Evolutionary conservation across 2,113 vertebrate genomes (phyloP).

Genomic region (Campylomormyrus tamandua): DNA sequence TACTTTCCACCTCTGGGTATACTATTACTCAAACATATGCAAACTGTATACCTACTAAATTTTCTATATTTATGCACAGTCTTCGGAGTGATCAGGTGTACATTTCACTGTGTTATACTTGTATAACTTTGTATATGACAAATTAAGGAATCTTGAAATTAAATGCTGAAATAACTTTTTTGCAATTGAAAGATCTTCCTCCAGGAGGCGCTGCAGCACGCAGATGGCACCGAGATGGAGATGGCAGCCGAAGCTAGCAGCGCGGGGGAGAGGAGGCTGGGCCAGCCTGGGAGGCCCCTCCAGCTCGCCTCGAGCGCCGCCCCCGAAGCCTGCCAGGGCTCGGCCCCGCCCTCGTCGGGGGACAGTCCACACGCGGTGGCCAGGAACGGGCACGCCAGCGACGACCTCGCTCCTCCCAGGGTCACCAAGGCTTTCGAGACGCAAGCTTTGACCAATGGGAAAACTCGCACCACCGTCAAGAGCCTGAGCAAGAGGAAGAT

Average conservation of each 20-base stretch:
- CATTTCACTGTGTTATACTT: background rate
- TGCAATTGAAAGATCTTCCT: conserved; percentile 59
- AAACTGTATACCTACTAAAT: background rate
- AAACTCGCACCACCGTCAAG: conserved; percentile 84
- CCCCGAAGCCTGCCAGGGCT: conserved; percentile 61
- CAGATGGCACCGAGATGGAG: conserved; percentile 81
- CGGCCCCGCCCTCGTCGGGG: conserved; percentile 55
- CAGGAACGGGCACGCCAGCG: conserved; percentile 78
- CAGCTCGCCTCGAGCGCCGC: conserved; percentile 63
- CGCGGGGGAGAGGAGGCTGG: conserved; percentile 71
- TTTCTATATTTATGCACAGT: background rate
- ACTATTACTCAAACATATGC: background rate
- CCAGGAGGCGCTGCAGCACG: conserved; percentile 76
- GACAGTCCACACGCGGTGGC: conserved; percentile 68
- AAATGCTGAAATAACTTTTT: background rate
- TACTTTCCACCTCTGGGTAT: too few relatives aligned
- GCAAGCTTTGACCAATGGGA: conserved; percentile 86
- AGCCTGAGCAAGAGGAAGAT: conserved; percentile 86
- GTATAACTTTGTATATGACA: background rate
- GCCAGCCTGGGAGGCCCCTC: conserved; percentile 60
- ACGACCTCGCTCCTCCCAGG: conserved; percentile 46
- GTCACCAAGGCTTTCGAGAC: conserved; percentile 81
- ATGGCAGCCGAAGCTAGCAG: conserved; percentile 79
- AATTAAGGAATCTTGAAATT: background rate
- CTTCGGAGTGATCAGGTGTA: background rate